Percentiles rank a stretch among this genome's conserved stretches.
These are phyloP conservation scores for Campylomormyrus tamandua DNA, from an alignment of 2,113 vertebrate species.

Conservation along the genomic window DNA sequence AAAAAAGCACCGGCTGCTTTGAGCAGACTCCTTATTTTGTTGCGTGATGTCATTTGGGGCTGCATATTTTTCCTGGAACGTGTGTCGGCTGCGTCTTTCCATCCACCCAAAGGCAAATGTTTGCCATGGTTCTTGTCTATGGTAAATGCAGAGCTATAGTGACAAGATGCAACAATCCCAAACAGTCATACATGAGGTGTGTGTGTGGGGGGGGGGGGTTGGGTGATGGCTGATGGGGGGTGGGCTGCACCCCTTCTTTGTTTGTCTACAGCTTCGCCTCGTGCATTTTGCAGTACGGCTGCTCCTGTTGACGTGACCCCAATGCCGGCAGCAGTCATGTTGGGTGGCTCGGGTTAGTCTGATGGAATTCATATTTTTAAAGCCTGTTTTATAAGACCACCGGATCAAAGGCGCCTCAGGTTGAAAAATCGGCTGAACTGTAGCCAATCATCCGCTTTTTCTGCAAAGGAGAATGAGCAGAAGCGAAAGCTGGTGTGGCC, in stretches of 20 bases:
- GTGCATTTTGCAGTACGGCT: not conserved
- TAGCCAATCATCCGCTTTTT: not conserved
- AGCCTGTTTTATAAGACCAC: conserved; percentile 19
- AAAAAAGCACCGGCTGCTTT: not conserved
- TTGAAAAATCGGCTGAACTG: conserved; percentile 27
- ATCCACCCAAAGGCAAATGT: not conserved
- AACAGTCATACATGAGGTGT: not conserved
- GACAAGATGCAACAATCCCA: not conserved
- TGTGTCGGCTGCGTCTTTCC: not conserved
- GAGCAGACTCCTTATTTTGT: not conserved
- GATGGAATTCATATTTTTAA: conserved; percentile 56
- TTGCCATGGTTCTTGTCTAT: not conserved
- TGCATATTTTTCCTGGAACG: not conserved
- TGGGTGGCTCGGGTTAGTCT: conserved; percentile 33
- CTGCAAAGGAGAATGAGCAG: not conserved
- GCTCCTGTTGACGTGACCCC: conserved; percentile 4
- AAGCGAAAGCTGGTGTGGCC: conserved; percentile 20
- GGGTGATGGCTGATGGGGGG: not conserved
- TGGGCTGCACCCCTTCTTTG: not conserved
- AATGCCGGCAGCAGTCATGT: not conserved
- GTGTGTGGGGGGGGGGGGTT: not conserved
- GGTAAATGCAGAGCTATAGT: not conserved
- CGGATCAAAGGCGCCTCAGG: conserved; percentile 24
- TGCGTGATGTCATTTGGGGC: not conserved
- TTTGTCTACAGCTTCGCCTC: not conserved